Percentiles rank a stretch among this genome's conserved stretches.
phyloP scores from a whole-genome alignment of 2,888 invertebrate genomes.

The Serrognathus titanus region DNA sequence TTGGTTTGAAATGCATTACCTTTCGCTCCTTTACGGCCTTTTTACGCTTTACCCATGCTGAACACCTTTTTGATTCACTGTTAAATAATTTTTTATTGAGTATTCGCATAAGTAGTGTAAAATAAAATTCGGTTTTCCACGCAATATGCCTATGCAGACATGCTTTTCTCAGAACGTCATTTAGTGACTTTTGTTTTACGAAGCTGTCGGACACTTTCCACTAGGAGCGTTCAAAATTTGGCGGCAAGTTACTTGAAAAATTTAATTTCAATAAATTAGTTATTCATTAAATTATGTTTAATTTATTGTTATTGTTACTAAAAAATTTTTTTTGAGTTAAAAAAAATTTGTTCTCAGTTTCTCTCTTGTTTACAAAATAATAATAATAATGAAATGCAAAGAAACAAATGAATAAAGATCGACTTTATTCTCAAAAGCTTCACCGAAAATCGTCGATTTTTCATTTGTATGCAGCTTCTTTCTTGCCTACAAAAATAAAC shows the following conservation, averaged over 20 bases:
- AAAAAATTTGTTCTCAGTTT: too few relatives aligned
- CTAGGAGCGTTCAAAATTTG: neutral
- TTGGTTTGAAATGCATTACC: constrained; percentile 54
- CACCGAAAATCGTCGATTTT: too few relatives aligned
- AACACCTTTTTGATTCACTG: constrained; percentile 27
- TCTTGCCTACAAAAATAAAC: too few relatives aligned
- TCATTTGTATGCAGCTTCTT: too few relatives aligned
- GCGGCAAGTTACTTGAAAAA: neutral
- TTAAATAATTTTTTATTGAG: constrained; percentile 30
- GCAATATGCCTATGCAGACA: constrained; percentile 16
- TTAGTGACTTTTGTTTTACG: constrained; percentile 6
- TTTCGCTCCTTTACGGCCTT: constrained; percentile 73
- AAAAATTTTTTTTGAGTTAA: too few relatives aligned
- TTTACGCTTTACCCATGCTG: constrained; percentile 77
- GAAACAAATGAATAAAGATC: too few relatives aligned
- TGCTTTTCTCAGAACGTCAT: constrained; percentile 8
- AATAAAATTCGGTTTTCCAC: constrained; percentile 8
- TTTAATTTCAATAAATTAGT: too few relatives aligned
- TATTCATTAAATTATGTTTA: too few relatives aligned
- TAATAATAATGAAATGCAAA: too few relatives aligned
- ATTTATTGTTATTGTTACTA: too few relatives aligned
- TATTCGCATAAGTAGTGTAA: constrained; percentile 38
- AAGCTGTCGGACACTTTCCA: neutral
- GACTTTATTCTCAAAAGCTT: too few relatives aligned
- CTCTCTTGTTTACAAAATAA: too few relatives aligned